Evolutionary conservation across 2,113 vertebrate species (phyloP).

Genomic region (Muscicapa adusta): DNA sequence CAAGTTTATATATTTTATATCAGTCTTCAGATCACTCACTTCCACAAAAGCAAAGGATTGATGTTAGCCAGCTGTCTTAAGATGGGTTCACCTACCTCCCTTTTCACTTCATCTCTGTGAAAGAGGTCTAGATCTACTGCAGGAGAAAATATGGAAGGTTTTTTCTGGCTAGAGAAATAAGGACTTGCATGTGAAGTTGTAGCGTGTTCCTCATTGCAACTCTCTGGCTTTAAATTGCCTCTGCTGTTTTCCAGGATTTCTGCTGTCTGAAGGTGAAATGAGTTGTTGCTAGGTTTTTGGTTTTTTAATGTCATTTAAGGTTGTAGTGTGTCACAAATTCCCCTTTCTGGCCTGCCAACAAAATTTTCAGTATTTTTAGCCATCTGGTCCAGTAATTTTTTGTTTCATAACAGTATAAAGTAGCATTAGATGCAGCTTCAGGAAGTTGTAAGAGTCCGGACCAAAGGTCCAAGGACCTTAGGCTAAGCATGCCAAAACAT

Average conservation of each 20-base stretch:
- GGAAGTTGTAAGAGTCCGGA: neutral
- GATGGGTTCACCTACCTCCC: neutral
- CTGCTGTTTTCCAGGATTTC: neutral
- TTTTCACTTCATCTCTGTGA: neutral
- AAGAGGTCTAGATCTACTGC: neutral
- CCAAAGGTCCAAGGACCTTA: neutral
- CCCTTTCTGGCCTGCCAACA: neutral
- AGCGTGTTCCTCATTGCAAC: neutral
- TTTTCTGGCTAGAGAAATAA: neutral
- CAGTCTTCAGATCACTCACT: neutral
- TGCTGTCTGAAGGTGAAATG: neutral
- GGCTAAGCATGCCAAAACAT: neutral
- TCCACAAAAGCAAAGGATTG: neutral
- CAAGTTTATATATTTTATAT: conserved; percentile 17
- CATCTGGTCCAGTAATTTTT: neutral
- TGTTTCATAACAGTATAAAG: neutral
- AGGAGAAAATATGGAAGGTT: neutral
- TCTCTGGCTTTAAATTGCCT: neutral
- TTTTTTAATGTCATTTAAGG: neutral
- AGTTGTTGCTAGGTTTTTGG: neutral
- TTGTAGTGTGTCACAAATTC: neutral
- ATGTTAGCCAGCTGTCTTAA: neutral
- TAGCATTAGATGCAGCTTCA: neutral
- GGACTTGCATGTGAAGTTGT: neutral
- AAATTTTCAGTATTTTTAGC: neutral